Conservation (phyloP, 2,113 vertebrate genomes). For the Ctenodactylus gundi region DNA sequence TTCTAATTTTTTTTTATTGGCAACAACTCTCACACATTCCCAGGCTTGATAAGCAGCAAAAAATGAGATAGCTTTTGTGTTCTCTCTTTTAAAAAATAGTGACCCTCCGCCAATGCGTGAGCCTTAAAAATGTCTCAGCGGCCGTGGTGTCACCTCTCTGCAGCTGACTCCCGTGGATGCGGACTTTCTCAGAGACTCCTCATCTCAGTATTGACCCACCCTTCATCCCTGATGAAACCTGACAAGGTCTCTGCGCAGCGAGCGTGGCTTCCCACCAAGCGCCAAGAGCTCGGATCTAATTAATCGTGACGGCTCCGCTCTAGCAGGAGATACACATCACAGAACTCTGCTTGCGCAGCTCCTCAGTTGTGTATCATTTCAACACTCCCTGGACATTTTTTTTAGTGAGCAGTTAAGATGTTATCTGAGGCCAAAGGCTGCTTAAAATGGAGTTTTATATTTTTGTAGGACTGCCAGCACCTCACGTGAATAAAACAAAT, state of each 20-base stretch:
- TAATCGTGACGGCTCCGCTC: fast-evolving
- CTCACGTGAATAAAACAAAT: not conserved
- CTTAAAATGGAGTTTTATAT: not conserved
- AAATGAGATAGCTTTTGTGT: no score
- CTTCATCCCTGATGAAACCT: not conserved
- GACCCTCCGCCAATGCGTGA: not conserved
- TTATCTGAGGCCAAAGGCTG: not conserved
- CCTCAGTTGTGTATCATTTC: not conserved
- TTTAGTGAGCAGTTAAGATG: not conserved
- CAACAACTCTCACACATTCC: not conserved
- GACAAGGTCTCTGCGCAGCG: no score
- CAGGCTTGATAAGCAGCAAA: no score
- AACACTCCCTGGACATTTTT: not conserved
- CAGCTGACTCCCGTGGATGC: not conserved
- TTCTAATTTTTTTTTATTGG: not conserved
- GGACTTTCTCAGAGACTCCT: not conserved
- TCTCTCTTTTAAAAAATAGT: not conserved
- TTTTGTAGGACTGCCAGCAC: not conserved
- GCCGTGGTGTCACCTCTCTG: not conserved
- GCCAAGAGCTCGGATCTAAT: not conserved
- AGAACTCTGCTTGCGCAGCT: no score
- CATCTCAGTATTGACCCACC: not conserved
- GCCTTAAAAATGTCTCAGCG: not conserved
- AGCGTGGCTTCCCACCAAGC: not conserved
- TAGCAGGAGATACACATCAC: no score